These are phyloP conservation scores for Palythoa heliodiscus DNA, from an alignment of 92 coral and sea anemone genomes.

Conservation along the genomic window DNA sequence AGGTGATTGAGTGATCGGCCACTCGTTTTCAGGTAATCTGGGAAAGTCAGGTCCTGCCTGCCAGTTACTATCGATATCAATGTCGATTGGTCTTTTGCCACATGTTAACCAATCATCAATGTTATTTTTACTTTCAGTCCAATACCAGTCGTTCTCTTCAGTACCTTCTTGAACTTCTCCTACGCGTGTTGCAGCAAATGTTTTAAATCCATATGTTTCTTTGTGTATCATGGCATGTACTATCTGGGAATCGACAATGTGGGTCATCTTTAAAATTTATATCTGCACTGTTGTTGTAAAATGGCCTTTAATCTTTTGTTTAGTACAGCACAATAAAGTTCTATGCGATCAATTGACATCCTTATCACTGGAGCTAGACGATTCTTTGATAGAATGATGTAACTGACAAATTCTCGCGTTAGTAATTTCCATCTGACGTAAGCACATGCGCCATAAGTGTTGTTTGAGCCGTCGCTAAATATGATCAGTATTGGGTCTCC, in stretches of 20 bases:
- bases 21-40: conserved; percentile 50
- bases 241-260: conserved; percentile 67
- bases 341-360: conserved; percentile 61
- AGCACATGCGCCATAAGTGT: conserved; percentile 70
- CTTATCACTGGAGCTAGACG: conserved; percentile 53
- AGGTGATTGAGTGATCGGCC: conserved; percentile 55
- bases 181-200: conserved; percentile 62
- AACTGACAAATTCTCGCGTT: conserved; percentile 26
- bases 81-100: too few species aligned
- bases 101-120: conserved; percentile 38
- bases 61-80: too few species aligned
- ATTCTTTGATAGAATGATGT: conserved; percentile 50
- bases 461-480: conserved; percentile 65
- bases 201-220: conserved; percentile 69
- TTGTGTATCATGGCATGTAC: conserved; percentile 65
- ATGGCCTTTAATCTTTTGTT: conserved; percentile 53
- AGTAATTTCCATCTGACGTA: conserved; percentile 56
- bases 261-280: conserved; percentile 43
- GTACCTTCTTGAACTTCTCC: conserved; percentile 67
- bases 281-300: conserved; percentile 53
- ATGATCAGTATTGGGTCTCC: conserved; percentile 57
- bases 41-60: too few species aligned
- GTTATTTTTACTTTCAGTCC: too few species aligned
- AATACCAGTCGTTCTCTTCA: conserved; percentile 54
- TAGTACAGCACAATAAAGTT: conserved; percentile 60